Evolutionary conservation across 2,797 vertebrate genomes (phyloP), one percentile per base, ranked within the genome.

Genomic region (Enteromius radiatus): DNA sequence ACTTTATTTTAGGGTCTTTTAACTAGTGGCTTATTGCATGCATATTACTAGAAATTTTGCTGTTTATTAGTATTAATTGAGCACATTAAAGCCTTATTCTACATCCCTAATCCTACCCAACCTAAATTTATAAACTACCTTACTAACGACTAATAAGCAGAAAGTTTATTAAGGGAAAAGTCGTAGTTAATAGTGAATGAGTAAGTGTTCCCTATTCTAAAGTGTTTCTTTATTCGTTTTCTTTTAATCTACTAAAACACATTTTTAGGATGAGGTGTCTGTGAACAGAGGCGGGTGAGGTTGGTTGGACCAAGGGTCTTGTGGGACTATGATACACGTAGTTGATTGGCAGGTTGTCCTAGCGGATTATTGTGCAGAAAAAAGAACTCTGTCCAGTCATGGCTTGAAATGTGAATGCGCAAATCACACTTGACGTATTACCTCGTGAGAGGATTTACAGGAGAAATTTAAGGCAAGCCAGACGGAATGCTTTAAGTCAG

Each of bases 361-460:
- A 36, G n/a, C 17, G 71, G 65, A 45, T 80, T 59, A 80, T 15
- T 56, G 31, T 54, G 33, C 21, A 41, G 38, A 52, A 33, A 68
- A 41, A 28, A 28, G 63, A 21, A 28, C n/a, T 26, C 23, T 41
- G 15, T 3, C 49, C 17, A n/a, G 78, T 73, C 69, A 33, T 61
- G 41, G n/a, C 79, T 73, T 73, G 68, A 73, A 49, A 49, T 81
- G 28, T 63, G 68, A 61, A 49, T 63, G 38, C 63, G 54, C 38
- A 63, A 73, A 81, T 71, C 41, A 63, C 54, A 73, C 54, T 81
- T 70, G 78, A 59, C 65, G 43, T 70, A 56, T 69, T 45, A 63
- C 54, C 56, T 73, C 56, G 63, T 47, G 21, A 63, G 38, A 74
- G 65, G 77, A 69, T 69, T 79, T 28, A 54, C 77, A 38, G 64